phyloP scores from a whole-genome alignment of 1,140 invertebrate genomes.

The Papilio xuthus region DNA sequence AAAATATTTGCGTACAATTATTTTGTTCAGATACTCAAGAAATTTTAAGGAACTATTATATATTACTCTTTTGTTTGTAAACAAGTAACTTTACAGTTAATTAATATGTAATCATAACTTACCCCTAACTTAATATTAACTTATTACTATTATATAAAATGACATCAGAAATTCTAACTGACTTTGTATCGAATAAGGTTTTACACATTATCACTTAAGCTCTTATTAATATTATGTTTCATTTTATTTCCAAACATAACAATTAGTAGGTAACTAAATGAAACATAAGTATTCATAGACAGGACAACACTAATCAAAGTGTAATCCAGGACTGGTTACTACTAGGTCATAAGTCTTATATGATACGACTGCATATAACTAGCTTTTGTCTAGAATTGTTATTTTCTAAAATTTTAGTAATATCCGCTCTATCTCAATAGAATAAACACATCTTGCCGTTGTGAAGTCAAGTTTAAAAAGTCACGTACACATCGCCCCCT shows the following conservation, averaged over 20 bases:
- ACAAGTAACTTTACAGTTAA: too few species aligned
- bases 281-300: neutral
- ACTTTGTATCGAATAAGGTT: neutral
- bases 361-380: neutral
- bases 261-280: neutral
- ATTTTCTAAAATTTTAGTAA: neutral
- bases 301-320: too few species aligned
- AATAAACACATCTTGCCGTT: neutral
- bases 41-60: too few species aligned
- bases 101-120: too few species aligned
- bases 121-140: too few species aligned
- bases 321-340: too few species aligned
- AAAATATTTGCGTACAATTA: too few species aligned
- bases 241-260: neutral
- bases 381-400: neutral
- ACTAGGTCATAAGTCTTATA: neutral
- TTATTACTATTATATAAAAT: too few species aligned
- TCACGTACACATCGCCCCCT: neutral
- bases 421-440: neutral
- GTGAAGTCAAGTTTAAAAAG: slow-evolving; percentile 10
- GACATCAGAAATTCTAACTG: neutral
- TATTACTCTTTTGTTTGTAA: too few species aligned
- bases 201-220: neutral
- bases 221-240: neutral
- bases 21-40: too few species aligned